These are phyloP conservation scores for Halesus radiatus DNA, from an alignment of 1,140 invertebrate genomes.

Conservation along the genomic window DNA sequence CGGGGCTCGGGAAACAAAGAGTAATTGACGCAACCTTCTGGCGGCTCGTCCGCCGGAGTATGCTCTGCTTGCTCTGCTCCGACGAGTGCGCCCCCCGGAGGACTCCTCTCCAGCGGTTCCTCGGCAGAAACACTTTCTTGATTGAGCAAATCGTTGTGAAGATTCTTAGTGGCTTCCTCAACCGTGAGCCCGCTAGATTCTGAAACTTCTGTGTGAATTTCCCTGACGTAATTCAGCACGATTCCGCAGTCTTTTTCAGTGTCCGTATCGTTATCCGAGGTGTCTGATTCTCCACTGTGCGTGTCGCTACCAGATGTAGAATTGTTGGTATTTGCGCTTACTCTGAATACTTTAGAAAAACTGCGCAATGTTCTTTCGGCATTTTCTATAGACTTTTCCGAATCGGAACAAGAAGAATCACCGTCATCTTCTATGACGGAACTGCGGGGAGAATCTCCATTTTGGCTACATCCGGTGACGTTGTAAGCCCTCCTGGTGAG, in stretches of 20 bases:
- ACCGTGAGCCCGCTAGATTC: conserved; percentile 27
- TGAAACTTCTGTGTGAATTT: conserved; percentile 56
- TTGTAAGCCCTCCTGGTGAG: conserved; percentile 59
- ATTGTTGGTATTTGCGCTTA: conserved; percentile 79
- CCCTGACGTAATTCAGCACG: conserved; percentile 64
- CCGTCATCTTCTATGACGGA: conserved; percentile 63
- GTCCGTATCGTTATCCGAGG: conserved; percentile 71
- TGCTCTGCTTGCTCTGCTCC: not conserved
- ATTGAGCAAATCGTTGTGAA: conserved; percentile 33
- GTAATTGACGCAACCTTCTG: too few species aligned
- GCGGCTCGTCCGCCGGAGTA: too few species aligned
- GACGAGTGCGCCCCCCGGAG: not conserved
- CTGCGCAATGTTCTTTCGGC: conserved; percentile 71
- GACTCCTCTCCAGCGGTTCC: not conserved
- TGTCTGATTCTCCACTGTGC: conserved; percentile 70
- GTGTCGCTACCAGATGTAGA: conserved; percentile 75
- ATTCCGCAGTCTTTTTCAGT: conserved; percentile 68
- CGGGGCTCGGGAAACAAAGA: too few species aligned
- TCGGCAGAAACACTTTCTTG: conserved; percentile 27
- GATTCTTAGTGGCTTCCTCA: conserved; percentile 49
- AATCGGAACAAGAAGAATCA: conserved; percentile 70
- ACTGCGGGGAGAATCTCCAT: conserved; percentile 64
- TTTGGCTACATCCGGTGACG: conserved; percentile 69
- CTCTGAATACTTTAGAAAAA: conserved; percentile 82
- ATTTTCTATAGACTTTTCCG: conserved; percentile 77